Conservation (phyloP, 2,113 vertebrate species). For the Nannobrachium achirus region DNA sequence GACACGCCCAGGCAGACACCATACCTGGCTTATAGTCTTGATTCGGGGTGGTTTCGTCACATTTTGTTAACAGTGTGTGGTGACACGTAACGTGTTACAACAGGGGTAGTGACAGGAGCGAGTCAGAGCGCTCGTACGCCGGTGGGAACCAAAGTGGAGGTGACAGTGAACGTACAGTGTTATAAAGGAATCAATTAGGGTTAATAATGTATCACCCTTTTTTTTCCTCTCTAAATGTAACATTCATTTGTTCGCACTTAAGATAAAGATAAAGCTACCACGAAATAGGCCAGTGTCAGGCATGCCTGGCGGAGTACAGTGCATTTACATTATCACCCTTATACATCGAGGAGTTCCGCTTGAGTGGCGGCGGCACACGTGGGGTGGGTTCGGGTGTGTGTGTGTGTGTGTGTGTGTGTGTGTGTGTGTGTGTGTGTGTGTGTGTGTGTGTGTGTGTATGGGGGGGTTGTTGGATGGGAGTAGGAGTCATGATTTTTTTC, state of each 20-base stretch:
- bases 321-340: slow-evolving; percentile 74
- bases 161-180: slow-evolving; percentile 71
- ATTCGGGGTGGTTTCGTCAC: slow-evolving; percentile 73
- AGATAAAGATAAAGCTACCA: slow-evolving; percentile 59
- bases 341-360: slow-evolving; percentile 68
- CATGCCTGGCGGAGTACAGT: slow-evolving; percentile 60
- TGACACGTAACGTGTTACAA: slow-evolving; percentile 75
- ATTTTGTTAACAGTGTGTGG: slow-evolving; percentile 75
- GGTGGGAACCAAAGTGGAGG: slow-evolving; percentile 60
- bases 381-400: not conserved
- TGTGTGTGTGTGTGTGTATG: not conserved
- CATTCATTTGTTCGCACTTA: slow-evolving; percentile 75
- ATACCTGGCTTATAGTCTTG: slow-evolving; percentile 70
- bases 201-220: slow-evolving; percentile 78
- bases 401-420: slow-evolving; percentile 12
- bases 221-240: slow-evolving; percentile 51
- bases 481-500: slow-evolving; percentile 65
- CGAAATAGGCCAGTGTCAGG: slow-evolving; percentile 48
- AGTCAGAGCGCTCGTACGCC: slow-evolving; percentile 51
- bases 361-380: slow-evolving; percentile 43
- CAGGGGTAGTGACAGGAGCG: slow-evolving; percentile 60
- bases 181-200: slow-evolving; percentile 75
- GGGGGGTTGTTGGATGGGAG: not conserved
- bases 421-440: not conserved
- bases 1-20: slow-evolving; percentile 62